Evolutionary conservation across 2,888 invertebrate species (phyloP).

Genomic region (Epistrophe eligans): DNA sequence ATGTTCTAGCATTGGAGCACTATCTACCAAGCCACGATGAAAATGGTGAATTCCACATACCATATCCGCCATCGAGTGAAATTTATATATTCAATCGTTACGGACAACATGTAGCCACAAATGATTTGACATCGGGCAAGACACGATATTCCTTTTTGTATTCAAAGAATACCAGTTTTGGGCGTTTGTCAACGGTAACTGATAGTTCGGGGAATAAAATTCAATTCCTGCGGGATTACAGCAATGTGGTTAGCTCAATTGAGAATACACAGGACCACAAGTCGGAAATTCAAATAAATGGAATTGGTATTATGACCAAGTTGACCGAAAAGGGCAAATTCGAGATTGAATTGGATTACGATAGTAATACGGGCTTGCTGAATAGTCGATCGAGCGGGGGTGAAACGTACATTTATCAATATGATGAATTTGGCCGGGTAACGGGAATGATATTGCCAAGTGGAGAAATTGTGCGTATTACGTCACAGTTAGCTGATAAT

Average conservation of each 20-base stretch:
- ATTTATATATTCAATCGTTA: conserved; percentile 96
- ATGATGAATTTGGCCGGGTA: conserved; percentile 94
- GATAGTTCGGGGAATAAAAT: conserved; percentile 97
- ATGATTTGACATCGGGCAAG: conserved; percentile 97
- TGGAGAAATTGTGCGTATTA: conserved; percentile 93
- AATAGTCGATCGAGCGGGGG: conserved; percentile 93
- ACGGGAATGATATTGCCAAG: conserved; percentile 94
- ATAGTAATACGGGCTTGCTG: conserved; percentile 93
- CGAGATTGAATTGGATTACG: conserved; percentile 95
- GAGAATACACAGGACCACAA: conserved; percentile 97
- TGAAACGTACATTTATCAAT: conserved; percentile 95
- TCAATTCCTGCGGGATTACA: conserved; percentile 95
- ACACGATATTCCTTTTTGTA: conserved; percentile 97
- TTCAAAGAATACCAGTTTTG: conserved; percentile 98
- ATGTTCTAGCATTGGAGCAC: conserved; percentile 93
- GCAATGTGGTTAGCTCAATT: conserved; percentile 95
- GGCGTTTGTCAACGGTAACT: conserved; percentile 95
- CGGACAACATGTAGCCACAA: conserved; percentile 98
- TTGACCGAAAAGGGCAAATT: conserved; percentile 94
- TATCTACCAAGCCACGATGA: conserved; percentile 94
- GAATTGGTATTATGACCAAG: conserved; percentile 95
- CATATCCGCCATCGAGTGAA: conserved; percentile 96
- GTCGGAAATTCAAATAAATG: conserved; percentile 95
- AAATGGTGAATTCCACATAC: conserved; percentile 96
- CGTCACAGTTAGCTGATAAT: conserved; percentile 90